phyloP scores from a whole-genome alignment of 2,888 invertebrate species.

The Seira ritae region DNA sequence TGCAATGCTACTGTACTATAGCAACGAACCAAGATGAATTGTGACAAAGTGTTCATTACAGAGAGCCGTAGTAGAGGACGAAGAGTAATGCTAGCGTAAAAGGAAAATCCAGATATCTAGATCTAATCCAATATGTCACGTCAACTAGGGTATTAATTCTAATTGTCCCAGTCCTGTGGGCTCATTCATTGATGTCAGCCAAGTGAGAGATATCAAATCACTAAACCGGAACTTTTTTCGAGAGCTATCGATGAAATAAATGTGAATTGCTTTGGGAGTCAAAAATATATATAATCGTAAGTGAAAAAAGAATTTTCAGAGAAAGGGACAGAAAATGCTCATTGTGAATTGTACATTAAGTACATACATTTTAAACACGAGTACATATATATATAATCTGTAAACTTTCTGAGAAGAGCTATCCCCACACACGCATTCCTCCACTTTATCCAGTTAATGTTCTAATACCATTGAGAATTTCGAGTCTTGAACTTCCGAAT shows the following conservation, averaged over 20 bases:
- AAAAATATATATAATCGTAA: no score
- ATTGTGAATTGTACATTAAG: no score
- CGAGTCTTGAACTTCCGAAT: slow-evolving; percentile 64
- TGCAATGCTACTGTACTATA: not conserved
- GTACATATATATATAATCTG: not conserved
- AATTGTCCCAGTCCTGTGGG: slow-evolving; percentile 52
- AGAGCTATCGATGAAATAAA: slow-evolving; percentile 51
- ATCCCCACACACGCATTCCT: not conserved
- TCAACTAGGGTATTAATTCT: slow-evolving; percentile 44
- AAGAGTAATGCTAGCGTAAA: not conserved
- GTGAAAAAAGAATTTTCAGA: no score
- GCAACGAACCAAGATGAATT: no score
- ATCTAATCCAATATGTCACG: slow-evolving; percentile 11
- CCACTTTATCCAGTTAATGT: not conserved
- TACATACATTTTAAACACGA: no score
- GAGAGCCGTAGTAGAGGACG: not conserved
- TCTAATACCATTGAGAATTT: slow-evolving; percentile 61
- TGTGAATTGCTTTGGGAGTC: slow-evolving; percentile 42
- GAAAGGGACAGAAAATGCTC: no score
- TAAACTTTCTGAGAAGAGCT: not conserved
- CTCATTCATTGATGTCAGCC: slow-evolving; percentile 55
- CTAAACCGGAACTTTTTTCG: slow-evolving; percentile 25
- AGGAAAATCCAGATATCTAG: not conserved
- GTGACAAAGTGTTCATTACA: slow-evolving; percentile 9
- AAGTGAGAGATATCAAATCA: slow-evolving; percentile 55